Conservation (phyloP, 2,888 invertebrate species). For the Lobophora halterata region DNA sequence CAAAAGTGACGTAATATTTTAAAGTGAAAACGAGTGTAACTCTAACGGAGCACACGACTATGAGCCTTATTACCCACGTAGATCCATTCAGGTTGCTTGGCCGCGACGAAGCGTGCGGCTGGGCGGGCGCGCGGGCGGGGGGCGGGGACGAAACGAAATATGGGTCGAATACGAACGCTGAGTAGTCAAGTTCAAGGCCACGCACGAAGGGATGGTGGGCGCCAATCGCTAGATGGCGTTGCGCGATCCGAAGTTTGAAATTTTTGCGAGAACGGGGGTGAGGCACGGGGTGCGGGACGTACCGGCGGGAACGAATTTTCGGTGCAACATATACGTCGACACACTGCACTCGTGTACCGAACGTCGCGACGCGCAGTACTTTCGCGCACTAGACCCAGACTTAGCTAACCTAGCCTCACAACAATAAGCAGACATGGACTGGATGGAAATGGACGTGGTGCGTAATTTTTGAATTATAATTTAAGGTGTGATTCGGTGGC, state of each 20-base stretch:
- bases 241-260: slow-evolving; percentile 66
- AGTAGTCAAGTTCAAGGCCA: slow-evolving; percentile 78
- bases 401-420: slow-evolving; percentile 59
- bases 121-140: slow-evolving; percentile 55
- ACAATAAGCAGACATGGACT: slow-evolving; percentile 68
- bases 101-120: slow-evolving; percentile 65
- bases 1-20: slow-evolving; percentile 58
- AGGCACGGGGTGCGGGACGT: slow-evolving; percentile 57
- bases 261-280: slow-evolving; percentile 67
- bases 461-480: slow-evolving; percentile 44
- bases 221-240: slow-evolving; percentile 74
- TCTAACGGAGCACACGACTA: slow-evolving; percentile 50
- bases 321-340: slow-evolving; percentile 70
- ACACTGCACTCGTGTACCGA: slow-evolving; percentile 76
- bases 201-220: slow-evolving; percentile 54
- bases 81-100: slow-evolving; percentile 67
- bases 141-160: slow-evolving; percentile 59
- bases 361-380: slow-evolving; percentile 76
- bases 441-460: slow-evolving; percentile 78
- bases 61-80: slow-evolving; percentile 56
- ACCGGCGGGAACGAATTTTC: slow-evolving; percentile 72
- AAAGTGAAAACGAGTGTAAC: slow-evolving; percentile 69
- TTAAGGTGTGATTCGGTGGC: slow-evolving; percentile 18
- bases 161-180: slow-evolving; percentile 71
- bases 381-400: slow-evolving; percentile 62